Base-by-base conservation (phyloP, 1,140 invertebrate species). In the Drosophila melanica region DNA sequence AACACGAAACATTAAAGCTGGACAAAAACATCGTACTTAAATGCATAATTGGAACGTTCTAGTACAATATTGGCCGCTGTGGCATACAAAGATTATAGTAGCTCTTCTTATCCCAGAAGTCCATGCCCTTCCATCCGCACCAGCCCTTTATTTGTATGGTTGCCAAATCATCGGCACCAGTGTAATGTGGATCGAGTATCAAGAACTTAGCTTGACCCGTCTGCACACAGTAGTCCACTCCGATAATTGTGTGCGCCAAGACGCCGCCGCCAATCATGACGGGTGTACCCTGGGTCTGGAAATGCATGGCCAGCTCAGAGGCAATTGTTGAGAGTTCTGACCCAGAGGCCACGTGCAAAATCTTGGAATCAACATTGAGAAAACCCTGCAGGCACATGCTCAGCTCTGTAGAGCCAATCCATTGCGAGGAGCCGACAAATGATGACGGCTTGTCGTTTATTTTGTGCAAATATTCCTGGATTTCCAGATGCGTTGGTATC, bases 181-280 rank as follows among this genome's bases (percentile, higher is more conserved):
- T 98, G 90, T 99, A 99, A 93, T 99, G 99, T 1, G 99, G 99
- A 94, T 99, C 99, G 7, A 99, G 93, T 75, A 99, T 97, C 1
- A 99, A 92, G 93, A 98, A 99, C 79, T 96, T 95, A 0, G 96
- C 93, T 67, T 98, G 95, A 33, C 94, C 95, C 12, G 95, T 96
- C 33, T 94, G 92, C 60, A 95, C 93, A 90, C 98, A 96, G 82
- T 96, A 98, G 90, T 97, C 96, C 3, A 99, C 95, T 4, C 99
- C 99, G 64, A 99, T 93, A 69, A 99, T 99, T 37, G 99, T 99
- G 90, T 99, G 98, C 16, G 99, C 99, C 73, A 99, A 93, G 30
- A 98, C 97, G 79, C 98, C 98, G 23, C 99, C 99, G 86, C 98
- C 98, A 81, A 99, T 99, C 99, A 99, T 99, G 65, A 99, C 94